Evolutionary conservation across 2,797 vertebrate genomes (phyloP).

Genomic region (Hirundo rustica): DNA sequence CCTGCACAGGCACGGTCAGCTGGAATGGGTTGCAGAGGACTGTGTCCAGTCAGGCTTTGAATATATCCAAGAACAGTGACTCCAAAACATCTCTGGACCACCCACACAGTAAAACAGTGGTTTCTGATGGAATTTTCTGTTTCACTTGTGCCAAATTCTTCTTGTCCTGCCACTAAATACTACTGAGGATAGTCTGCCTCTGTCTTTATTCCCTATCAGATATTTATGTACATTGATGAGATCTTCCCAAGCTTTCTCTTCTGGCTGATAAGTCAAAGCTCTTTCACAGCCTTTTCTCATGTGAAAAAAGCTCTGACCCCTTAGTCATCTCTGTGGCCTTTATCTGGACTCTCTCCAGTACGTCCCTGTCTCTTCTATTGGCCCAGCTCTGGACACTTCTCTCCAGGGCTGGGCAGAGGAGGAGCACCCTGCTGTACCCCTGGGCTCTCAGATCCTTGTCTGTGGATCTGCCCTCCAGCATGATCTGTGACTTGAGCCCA

Average conservation of each 20-base stretch:
- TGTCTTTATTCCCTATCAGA: background rate
- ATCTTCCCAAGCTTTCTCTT: background rate
- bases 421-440: background rate
- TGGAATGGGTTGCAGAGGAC: background rate
- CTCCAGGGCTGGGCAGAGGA: background rate
- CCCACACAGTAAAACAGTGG: background rate
- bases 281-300: background rate
- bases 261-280: background rate
- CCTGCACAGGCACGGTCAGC: background rate
- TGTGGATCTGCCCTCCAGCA: background rate
- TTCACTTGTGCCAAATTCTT: background rate
- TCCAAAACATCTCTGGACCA: background rate
- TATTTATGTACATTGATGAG: background rate
- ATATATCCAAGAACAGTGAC: background rate
- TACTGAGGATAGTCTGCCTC: background rate
- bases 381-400: background rate
- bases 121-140: background rate
- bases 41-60: background rate
- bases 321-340: background rate
- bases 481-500: background rate
- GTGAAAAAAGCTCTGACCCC: background rate
- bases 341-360: background rate
- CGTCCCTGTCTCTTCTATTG: background rate
- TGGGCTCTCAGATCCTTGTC: background rate
- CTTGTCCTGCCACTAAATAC: background rate